Conservation (phyloP, 2,113 vertebrate species). For the Aphelocoma coerulescens region DNA sequence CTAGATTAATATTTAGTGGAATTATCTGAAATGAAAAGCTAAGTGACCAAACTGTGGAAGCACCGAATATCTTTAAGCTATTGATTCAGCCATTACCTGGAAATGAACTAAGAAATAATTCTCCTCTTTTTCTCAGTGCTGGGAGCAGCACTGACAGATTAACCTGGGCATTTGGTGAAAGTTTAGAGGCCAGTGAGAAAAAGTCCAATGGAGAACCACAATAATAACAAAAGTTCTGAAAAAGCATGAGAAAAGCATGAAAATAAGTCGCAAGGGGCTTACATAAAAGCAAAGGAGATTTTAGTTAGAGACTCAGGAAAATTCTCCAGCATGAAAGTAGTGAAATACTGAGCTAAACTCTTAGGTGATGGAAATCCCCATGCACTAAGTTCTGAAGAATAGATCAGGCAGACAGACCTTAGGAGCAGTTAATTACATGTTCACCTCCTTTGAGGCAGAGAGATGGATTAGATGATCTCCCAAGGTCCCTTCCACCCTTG, state of each 20-base stretch:
- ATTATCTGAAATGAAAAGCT: background rate
- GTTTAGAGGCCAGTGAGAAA: background rate
- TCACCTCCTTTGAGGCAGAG: slow-evolving; percentile 24
- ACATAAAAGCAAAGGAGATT: slow-evolving; percentile 36
- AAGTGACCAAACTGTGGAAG: background rate
- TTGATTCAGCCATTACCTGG: background rate
- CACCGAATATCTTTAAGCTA: background rate
- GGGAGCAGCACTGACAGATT: background rate
- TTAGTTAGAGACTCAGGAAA: background rate
- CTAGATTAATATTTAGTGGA: background rate
- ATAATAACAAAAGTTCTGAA: background rate
- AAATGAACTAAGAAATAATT: background rate
- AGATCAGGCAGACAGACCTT: slow-evolving; percentile 10
- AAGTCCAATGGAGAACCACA: background rate
- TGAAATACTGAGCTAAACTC: slow-evolving; percentile 9
- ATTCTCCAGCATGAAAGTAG: background rate
- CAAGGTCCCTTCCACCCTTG: slow-evolving; percentile 23
- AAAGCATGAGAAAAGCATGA: background rate
- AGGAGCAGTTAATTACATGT: slow-evolving; percentile 56
- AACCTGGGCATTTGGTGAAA: background rate
- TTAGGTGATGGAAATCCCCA: slow-evolving; percentile 23
- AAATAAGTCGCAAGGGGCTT: background rate
- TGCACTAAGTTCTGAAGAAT: slow-evolving; percentile 20
- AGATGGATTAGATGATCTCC: slow-evolving; percentile 51
- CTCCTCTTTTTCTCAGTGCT: background rate